Conservation (phyloP, 2,113 vertebrate species). For the Junco hyemalis region DNA sequence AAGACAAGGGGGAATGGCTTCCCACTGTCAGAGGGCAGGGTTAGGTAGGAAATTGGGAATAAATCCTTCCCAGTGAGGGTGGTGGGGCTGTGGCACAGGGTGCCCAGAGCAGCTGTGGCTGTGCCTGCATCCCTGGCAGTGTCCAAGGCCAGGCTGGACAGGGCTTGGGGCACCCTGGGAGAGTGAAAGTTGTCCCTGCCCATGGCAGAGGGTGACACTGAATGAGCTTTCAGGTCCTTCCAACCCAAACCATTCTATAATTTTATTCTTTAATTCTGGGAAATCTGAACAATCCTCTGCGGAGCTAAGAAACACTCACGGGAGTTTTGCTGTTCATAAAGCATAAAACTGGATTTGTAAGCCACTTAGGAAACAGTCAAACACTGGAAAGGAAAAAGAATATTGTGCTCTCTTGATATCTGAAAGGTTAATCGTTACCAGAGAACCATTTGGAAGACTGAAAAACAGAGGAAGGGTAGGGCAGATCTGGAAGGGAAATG, state of each 20-base stretch:
- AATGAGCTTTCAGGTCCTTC: neutral
- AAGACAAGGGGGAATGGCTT: neutral
- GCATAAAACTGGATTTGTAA: neutral
- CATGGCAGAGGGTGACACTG: fast-evolving
- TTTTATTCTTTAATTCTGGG: neutral
- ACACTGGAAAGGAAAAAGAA: neutral
- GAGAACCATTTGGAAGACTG: neutral
- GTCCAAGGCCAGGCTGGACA: fast-evolving
- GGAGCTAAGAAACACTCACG: neutral
- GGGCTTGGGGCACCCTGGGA: neutral
- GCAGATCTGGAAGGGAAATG: neutral
- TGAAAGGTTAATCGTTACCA: neutral
- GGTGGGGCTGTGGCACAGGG: neutral
- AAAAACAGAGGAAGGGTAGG: neutral
- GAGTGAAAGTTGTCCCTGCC: neutral
- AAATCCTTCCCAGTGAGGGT: neutral
- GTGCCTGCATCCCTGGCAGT: neutral
- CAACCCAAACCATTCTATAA: neutral
- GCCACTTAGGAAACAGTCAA: neutral
- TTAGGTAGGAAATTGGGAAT: neutral
- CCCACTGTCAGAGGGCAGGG: neutral
- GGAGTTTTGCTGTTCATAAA: neutral
- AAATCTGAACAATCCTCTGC: neutral
- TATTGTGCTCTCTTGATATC: neutral
- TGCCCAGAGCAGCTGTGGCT: neutral